Base-by-base conservation (phyloP, 2,888 invertebrate genomes). In the Gordius sp. region DNA sequence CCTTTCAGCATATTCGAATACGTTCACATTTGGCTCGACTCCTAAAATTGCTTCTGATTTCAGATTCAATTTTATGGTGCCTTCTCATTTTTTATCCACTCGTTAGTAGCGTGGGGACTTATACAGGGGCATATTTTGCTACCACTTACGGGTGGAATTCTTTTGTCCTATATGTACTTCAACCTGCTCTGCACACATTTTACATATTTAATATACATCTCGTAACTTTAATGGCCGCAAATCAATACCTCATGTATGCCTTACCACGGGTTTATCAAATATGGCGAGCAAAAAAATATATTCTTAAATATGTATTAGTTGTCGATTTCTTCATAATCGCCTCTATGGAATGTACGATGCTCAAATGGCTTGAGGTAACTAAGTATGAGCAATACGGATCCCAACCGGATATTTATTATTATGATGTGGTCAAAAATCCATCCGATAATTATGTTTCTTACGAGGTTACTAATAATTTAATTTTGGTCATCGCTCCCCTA, bases 181-280 rank as follows among this genome's bases (percentile, higher is more conserved):
- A 47, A 47, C 47, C 47, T 13, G 47, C 47, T 20, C 47, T 47
- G 4, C 8, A 47, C 20, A 47, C 20, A n/a, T 47, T 47, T 47
- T 47, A 18, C 23, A 47, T 47, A 8, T 20, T 47, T 8, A 47
- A 47, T 20, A 47, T 47, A n/a, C 47, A 47, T 20, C 4, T 47
- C 16, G 47, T 47, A 4, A 47, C 47, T 23, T 4, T 47, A 4
- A 47, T 47, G 47, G 47, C 47, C 16, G 47, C 47, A 4, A 47
- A 47, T 20, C 47, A 47, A 47, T 47, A 47, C 20, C 47, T 47
- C 16, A 47, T 47, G 47, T 47, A 47, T 20, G 47, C 47, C 8
- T 47, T 47, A 4, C 47, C 47, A 47, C 8, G 47, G 16, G 20
- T 47, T 4, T 23, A 47, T 23, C 8, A n/a, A 23, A 20, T n/a